Percentiles rank a stretch among this genome's conserved stretches.
phyloP scores from a whole-genome alignment of 2,113 vertebrate species.

The Ciconia maguari region DNA sequence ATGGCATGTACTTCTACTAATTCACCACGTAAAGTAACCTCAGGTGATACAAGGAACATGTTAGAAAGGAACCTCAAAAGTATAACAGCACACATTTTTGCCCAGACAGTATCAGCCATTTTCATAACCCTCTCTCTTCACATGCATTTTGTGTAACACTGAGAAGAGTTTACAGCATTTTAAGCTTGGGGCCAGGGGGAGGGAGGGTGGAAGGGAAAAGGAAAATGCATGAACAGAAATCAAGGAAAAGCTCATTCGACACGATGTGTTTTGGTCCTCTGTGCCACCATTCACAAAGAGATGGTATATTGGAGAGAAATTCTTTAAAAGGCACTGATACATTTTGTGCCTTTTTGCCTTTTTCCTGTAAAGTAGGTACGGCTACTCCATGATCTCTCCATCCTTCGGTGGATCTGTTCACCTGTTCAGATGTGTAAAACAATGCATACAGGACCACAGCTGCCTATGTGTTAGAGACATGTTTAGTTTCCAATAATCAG shows the following conservation, averaged over 20 bases:
- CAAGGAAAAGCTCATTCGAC: not conserved
- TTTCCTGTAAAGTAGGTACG: not conserved
- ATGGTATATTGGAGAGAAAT: not conserved
- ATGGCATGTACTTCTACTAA: not conserved
- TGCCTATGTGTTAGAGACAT: not conserved
- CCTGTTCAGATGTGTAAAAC: not conserved
- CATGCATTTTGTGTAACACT: not conserved
- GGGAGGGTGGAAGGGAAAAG: not conserved
- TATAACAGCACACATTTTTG: not conserved
- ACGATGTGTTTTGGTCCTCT: not conserved
- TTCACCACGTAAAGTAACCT: not conserved
- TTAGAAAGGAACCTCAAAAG: not conserved
- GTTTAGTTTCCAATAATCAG: not conserved
- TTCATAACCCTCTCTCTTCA: not conserved
- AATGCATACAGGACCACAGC: not conserved
- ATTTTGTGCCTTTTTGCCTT: not conserved
- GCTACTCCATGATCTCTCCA: not conserved
- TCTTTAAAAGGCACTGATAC: not conserved
- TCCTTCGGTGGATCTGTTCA: not conserved
- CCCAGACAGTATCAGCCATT: not conserved
- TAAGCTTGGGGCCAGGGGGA: accelerated
- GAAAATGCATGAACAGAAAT: not conserved
- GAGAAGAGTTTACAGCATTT: not conserved
- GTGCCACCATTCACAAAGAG: not conserved
- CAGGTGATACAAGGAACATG: not conserved